Base-by-base conservation (phyloP, 2,888 invertebrate genomes). In the Scaptomyza reducta region DNA sequence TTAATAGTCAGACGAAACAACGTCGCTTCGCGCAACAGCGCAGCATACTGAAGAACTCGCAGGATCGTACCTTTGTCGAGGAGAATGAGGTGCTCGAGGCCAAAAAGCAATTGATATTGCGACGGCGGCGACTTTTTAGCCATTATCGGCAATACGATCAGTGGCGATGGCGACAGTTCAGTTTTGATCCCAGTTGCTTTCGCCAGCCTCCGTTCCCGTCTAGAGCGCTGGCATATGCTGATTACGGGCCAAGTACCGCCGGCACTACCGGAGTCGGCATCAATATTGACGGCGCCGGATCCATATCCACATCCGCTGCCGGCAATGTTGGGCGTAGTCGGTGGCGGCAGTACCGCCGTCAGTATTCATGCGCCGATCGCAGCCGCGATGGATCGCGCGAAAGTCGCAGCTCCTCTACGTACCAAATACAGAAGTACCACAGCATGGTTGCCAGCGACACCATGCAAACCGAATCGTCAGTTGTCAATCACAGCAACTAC, bases 71-170 rank as follows among this genome's bases (percentile, higher is more conserved):
- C 55, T 85, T 84, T 47, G 76, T 88, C 33, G 90, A 91, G 69
- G 90, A 91, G 51, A 87, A 81, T 53, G 91, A 91, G 68, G 68
- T 85, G 61, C 74, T 90, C 45, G 91, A 91, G 81, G 89, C 91
- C 54, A 90, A 90, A 67, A 90, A 90, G 74, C 90, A 91, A 78
- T 74, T 91, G 59, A 91, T 91, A 50, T 73, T 91, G 76, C 88
- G 90, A 3, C 87, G 89, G 10, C 85, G 91, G 16, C 88, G 91
- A 13, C 86, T 91, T 16, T 91, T 91, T 62, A 91, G 91, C 74
- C 91, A 91, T 68, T 90, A 91, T 71, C 86, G 91, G 25, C 91
- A 91, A 70, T 91, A 91, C 63, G 91, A 91, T 67, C 91, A 91
- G 78, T 91, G 91, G 91, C 90, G 91, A 40, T 88, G 90, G 63